A percentile compares a stretch with the other conserved stretches of the same genome.
phyloP scores from a whole-genome alignment of 1,140 invertebrate genomes.

The Galleria mellonella region DNA sequence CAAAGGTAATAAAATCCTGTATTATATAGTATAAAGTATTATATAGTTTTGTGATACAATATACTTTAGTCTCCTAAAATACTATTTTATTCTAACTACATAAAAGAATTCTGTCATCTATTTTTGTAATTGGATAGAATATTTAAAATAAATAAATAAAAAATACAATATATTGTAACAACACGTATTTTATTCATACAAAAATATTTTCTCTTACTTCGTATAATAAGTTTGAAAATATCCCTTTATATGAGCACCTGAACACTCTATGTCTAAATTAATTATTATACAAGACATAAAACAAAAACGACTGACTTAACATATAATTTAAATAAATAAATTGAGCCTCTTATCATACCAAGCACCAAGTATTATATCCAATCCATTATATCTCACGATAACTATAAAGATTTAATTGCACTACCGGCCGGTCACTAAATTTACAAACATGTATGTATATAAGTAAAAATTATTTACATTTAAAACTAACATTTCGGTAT shows the following conservation, averaged over 20 bases:
- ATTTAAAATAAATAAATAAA: not conserved
- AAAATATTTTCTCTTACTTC: conserved; percentile 21
- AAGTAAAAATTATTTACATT: conserved; percentile 34
- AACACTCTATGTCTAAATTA: not conserved
- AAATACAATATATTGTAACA: conserved; percentile 5
- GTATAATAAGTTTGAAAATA: conserved; percentile 24
- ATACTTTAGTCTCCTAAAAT: too few species aligned
- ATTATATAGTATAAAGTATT: too few species aligned
- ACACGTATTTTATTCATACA: conserved; percentile 12
- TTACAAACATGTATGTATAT: conserved; percentile 32
- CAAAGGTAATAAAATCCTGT: too few species aligned
- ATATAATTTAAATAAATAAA: conserved; percentile 29
- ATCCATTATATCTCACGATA: conserved; percentile 20
- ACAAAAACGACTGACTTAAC: not conserved
- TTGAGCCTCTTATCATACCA: conserved; percentile 31
- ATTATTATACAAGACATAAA: not conserved
- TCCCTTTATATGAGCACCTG: conserved; percentile 6
- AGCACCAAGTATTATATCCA: conserved; percentile 26
- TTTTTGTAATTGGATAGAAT: too few species aligned
- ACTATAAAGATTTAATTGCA: conserved; percentile 55
- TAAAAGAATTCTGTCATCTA: too few species aligned
- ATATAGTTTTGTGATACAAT: too few species aligned
- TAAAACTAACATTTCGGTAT: not conserved
- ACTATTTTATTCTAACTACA: too few species aligned
- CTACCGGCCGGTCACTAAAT: conserved; percentile 59